Evolutionary conservation across 2,888 invertebrate genomes (phyloP).

Genomic region (Limenitis camilla): DNA sequence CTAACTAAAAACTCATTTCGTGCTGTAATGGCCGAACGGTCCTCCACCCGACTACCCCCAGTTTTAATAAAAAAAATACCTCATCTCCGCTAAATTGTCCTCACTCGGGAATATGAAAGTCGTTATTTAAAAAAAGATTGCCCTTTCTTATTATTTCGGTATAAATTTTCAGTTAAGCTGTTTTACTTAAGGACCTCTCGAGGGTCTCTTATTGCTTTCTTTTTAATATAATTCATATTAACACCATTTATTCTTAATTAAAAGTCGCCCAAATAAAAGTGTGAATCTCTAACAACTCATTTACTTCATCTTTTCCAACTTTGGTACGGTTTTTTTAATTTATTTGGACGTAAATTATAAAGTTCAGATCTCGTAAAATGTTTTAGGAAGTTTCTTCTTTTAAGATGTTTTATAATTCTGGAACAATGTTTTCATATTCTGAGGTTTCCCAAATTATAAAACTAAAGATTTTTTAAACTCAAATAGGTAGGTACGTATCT

Average conservation of each 20-base stretch:
- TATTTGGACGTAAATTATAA: conserved; percentile 10
- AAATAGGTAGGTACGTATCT: no score
- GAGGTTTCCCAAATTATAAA: no score
- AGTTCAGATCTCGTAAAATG: not conserved
- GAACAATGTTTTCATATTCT: no score
- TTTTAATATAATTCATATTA: conserved; percentile 15
- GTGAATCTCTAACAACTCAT: conserved; percentile 9
- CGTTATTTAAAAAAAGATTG: conserved; percentile 72
- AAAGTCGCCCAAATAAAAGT: conserved; percentile 9
- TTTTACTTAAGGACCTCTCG: conserved; percentile 44
- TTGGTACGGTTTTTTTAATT: conserved; percentile 6
- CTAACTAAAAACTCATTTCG: conserved; percentile 71
- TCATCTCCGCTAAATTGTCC: conserved; percentile 72
- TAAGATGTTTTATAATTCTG: no score
- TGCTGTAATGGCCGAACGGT: conserved; percentile 55
- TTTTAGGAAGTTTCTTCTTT: not conserved
- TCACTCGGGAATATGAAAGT: conserved; percentile 70
- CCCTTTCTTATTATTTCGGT: conserved; percentile 67
- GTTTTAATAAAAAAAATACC: conserved; percentile 68
- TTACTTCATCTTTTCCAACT: conserved; percentile 3
- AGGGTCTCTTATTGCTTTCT: conserved; percentile 28
- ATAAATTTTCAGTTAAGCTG: conserved; percentile 68
- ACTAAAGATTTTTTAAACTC: no score
- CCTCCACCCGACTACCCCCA: conserved; percentile 44
- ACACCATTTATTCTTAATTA: conserved; percentile 13